These are phyloP conservation scores for Tamandua tetradactyla DNA, from an alignment of 2,797 vertebrate genomes.

Conservation along the genomic window DNA sequence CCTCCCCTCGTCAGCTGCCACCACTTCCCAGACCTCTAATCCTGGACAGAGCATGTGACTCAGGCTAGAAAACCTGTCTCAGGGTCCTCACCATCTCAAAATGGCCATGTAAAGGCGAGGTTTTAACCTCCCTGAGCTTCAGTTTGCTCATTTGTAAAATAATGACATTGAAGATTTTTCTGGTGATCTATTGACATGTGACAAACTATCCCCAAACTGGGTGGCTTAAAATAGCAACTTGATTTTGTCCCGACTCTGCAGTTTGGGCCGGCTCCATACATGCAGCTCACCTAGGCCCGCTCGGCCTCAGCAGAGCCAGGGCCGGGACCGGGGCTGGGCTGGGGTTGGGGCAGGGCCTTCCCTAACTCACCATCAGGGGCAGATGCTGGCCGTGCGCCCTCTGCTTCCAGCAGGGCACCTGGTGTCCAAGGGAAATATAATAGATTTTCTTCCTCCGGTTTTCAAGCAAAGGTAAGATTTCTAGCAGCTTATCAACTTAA, in stretches of 20 bases:
- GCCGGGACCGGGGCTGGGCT: neutral
- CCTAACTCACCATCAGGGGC: neutral
- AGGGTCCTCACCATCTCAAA: neutral
- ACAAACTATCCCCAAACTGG: neutral
- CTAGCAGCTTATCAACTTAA: neutral
- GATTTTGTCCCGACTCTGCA: neutral
- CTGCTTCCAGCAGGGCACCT: neutral
- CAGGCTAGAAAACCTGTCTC: neutral
- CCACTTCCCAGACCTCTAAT: neutral
- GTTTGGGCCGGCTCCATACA: neutral
- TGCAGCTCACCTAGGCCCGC: neutral
- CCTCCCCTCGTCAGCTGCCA: neutral
- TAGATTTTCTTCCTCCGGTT: neutral
- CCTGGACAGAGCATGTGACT: neutral
- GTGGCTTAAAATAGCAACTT: neutral
- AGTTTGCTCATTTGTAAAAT: neutral
- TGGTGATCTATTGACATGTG: neutral
- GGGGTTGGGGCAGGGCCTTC: too few species aligned
- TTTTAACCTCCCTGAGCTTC: neutral
- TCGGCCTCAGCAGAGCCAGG: neutral
- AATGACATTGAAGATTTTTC: neutral
- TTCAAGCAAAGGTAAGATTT: conserved; percentile 32
- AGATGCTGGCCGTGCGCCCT: too few species aligned
- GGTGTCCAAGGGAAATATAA: neutral
- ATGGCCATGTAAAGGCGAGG: neutral